Evolutionary conservation across 2,888 invertebrate species (phyloP).

Genomic region (Drosophila siamana): DNA sequence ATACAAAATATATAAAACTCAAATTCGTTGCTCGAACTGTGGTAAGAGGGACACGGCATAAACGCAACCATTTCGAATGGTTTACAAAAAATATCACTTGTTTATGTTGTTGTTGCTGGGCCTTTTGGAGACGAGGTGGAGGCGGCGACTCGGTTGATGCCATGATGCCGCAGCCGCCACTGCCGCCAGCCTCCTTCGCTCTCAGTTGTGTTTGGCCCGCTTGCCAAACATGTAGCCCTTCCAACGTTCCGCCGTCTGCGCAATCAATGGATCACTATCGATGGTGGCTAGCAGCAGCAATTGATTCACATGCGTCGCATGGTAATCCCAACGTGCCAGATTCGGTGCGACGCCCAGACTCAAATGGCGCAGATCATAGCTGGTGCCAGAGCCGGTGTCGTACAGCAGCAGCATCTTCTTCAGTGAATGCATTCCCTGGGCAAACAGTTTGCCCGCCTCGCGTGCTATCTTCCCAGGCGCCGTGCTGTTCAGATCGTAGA

Average conservation of each 20-base stretch:
- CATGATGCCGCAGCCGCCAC: conserved; percentile 50
- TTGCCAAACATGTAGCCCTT: conserved; percentile 98
- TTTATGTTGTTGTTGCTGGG: conserved; percentile 25
- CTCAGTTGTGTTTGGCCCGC: conserved; percentile 95
- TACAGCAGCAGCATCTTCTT: conserved; percentile 95
- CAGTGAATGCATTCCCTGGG: conserved; percentile 94
- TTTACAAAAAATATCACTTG: conserved; percentile 76
- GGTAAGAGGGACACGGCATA: conserved; percentile 41
- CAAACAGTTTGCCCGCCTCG: conserved; percentile 91
- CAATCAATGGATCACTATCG: conserved; percentile 92
- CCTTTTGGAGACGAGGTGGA: conserved; percentile 1
- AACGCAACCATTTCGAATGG: conserved; percentile 73
- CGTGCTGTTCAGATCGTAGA: conserved; percentile 96
- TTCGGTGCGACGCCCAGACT: conserved; percentile 95
- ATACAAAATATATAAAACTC: conserved; percentile 9
- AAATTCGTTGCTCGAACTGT: conserved; percentile 45
- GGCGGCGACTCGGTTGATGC: conserved; percentile 43
- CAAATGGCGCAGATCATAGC: conserved; percentile 98
- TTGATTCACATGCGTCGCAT: conserved; percentile 99
- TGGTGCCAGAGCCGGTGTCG: conserved; percentile 97
- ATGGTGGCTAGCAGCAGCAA: conserved; percentile 94
- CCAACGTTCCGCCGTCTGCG: conserved; percentile 95
- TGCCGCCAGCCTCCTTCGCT: conserved; percentile 71
- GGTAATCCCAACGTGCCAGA: conserved; percentile 99
- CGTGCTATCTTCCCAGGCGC: conserved; percentile 90